phyloP scores from a whole-genome alignment of 2,888 invertebrate species.

The Sceliomorpha sp. region DNA sequence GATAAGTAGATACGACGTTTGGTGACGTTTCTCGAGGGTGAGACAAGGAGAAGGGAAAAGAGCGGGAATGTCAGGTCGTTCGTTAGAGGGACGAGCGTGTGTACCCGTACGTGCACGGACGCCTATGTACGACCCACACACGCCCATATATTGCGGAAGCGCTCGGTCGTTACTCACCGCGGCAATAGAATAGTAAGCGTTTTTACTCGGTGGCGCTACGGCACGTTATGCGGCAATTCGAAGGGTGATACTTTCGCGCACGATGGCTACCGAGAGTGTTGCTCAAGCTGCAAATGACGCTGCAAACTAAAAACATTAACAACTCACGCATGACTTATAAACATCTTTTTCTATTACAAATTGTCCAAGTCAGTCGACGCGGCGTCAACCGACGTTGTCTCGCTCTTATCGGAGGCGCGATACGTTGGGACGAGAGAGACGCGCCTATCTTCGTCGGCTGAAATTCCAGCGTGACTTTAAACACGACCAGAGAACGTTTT shows the following conservation, averaged over 20 bases:
- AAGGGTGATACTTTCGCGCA: constrained; percentile 51
- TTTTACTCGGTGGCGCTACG: constrained; percentile 54
- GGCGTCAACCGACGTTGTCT: no score
- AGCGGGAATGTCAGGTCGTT: constrained; percentile 30
- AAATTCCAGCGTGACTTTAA: no score
- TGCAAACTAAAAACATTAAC: no score
- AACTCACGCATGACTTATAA: background rate
- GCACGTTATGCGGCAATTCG: constrained; percentile 52
- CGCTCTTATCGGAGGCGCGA: no score
- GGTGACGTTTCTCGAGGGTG: constrained; percentile 28
- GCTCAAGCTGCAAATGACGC: constrained; percentile 1
- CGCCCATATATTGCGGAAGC: constrained; percentile 49
- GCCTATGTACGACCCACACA: no score
- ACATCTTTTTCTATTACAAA: background rate
- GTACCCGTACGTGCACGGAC: constrained; percentile 25
- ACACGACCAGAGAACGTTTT: no score
- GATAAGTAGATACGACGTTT: no score
- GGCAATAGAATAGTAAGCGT: constrained; percentile 60
- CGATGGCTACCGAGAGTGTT: constrained; percentile 35
- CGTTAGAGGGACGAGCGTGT: constrained; percentile 42
- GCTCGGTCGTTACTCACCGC: constrained; percentile 53
- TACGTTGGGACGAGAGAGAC: no score
- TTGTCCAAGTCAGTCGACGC: no score
- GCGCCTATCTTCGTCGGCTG: no score
- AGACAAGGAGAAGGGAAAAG: constrained; percentile 23